Evolutionary conservation across 2,888 invertebrate species (phyloP), one percentile per base, ranked within the genome.

Genomic region (Dryococelus australis): DNA sequence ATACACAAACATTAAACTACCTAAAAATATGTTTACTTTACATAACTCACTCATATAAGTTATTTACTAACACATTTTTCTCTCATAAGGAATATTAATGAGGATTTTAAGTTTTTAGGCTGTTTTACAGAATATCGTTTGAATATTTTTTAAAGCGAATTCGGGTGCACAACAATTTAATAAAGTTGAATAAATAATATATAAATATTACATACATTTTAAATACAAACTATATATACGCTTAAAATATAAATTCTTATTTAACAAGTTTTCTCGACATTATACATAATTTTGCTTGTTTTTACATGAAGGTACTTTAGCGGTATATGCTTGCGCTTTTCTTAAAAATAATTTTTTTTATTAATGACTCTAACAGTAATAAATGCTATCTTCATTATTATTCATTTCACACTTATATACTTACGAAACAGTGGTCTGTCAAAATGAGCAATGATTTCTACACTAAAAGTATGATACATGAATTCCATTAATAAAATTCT

Each of bases 341-440:
- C 65, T 65, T 65, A 65, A 24, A 20, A 65, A n/a, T 24, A 1
- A 65, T 24, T 1, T 51, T 51, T 16, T 16, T 5, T 16, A 51
- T 51, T 5, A 51, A 12, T 16, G 2, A 51, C 4, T 51, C 51
- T 51, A 51, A 12, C 20, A 12, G 12, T 51, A 51, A 51, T 51
- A 51, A 51, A 51, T 51, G 20, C 8, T 51, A 51, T 51, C 2
- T 6, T 51, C 2, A 51, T 51, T 65, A 47, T 65, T 65, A 65
- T 20, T 24, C 2, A 47, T 65, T 65, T 65, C 8, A 65, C n/a
- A 65, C n/a, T 20, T 65, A 24, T 65, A 65, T 24, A 65, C 24
- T 65, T 24, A n/a, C 65, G 65, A 65, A 65, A 24, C n/a, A 65
- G n/a, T 65, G 65, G 65, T 65, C 65, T 65, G 65, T 65, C 65